A percentile compares a stretch with the other conserved stretches of the same genome.
These are phyloP conservation scores for Zhengitettix transpicula DNA, from an alignment of 2,888 invertebrate genomes.

Conservation along the genomic window DNA sequence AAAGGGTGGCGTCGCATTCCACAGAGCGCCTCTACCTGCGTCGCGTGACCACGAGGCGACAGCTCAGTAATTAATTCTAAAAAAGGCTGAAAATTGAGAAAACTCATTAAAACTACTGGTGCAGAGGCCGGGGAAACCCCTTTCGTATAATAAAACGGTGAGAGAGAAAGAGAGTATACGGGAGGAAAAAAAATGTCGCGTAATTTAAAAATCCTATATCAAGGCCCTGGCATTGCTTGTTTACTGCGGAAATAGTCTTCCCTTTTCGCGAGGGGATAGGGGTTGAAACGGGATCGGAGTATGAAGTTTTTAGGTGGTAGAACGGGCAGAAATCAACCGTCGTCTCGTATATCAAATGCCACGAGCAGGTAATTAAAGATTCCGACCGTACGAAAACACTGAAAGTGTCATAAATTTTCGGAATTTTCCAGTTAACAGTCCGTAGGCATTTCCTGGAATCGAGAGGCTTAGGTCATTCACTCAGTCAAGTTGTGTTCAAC, in stretches of 20 bases:
- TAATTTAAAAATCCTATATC: not conserved
- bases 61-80: conserved; percentile 11
- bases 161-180: not conserved
- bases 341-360: too few species aligned
- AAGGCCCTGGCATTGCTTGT: not conserved
- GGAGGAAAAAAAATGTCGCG: not conserved
- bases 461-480: too few species aligned
- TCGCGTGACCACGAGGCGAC: conserved; percentile 6
- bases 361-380: too few species aligned
- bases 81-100: conserved; percentile 10
- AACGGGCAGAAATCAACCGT: too few species aligned
- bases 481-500: too few species aligned
- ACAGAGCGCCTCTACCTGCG: not conserved
- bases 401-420: too few species aligned
- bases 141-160: not conserved
- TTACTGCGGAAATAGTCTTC: not conserved
- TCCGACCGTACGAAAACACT: too few species aligned
- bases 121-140: not conserved
- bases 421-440: too few species aligned
- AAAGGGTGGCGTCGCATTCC: not conserved
- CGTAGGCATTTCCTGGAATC: too few species aligned
- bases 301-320: too few species aligned
- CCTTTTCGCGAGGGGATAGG: too few species aligned
- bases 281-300: too few species aligned
- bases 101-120: conserved; percentile 11